These are phyloP conservation scores for Halictus rubicundus DNA, from an alignment of 1,140 invertebrate genomes.

Conservation along the genomic window DNA sequence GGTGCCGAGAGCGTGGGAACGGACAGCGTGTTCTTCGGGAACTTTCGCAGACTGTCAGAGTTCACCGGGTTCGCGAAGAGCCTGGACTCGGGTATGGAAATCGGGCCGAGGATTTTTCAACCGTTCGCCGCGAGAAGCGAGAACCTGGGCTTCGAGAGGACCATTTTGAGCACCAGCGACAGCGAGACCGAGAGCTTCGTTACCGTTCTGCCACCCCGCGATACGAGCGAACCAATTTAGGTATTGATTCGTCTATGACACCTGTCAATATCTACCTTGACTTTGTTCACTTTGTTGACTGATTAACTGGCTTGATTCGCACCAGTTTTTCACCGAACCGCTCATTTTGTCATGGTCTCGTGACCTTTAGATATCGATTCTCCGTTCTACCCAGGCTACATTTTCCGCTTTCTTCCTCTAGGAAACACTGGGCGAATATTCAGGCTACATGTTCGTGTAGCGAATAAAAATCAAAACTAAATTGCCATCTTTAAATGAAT, in stretches of 20 bases:
- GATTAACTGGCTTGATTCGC: too few relatives aligned
- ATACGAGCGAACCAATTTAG: constrained; percentile 59
- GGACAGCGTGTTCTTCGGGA: constrained; percentile 89
- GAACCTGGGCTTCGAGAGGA: constrained; percentile 39
- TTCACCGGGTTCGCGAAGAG: constrained; percentile 81
- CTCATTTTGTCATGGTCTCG: too few relatives aligned
- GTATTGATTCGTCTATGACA: neutral
- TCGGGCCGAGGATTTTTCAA: constrained; percentile 51
- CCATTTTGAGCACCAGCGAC: constrained; percentile 74
- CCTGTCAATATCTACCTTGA: neutral
- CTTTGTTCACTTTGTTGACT: too few relatives aligned
- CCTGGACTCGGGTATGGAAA: constrained; percentile 69
- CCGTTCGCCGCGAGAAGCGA: constrained; percentile 49
- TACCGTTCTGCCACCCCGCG: constrained; percentile 75
- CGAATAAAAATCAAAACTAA: constrained; percentile 32
- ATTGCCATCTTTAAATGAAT: constrained; percentile 19
- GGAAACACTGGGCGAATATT: too few relatives aligned
- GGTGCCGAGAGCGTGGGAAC: constrained; percentile 92
- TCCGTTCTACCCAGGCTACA: neutral
- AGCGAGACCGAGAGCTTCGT: constrained; percentile 79
- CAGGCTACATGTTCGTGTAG: neutral
- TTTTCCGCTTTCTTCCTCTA: neutral
- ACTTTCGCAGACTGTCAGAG: constrained; percentile 70
- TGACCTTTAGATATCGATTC: too few relatives aligned
- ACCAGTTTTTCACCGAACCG: neutral